Base-by-base conservation (phyloP, 92 coral and sea anemone genomes). In the Actinostola sp. region DNA sequence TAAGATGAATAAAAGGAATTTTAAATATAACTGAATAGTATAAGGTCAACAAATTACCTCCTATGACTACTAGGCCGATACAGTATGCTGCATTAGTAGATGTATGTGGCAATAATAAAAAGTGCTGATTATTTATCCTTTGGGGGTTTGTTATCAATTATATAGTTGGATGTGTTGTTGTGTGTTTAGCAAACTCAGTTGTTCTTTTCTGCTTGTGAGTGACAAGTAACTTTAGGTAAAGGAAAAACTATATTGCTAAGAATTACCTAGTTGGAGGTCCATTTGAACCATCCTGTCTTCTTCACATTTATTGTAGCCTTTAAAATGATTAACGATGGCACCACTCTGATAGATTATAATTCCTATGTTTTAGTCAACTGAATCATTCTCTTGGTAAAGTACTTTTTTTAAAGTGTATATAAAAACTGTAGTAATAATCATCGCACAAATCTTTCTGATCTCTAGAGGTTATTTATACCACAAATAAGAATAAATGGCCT, bases 61-160 rank as follows among this genome's bases (percentile, higher is more conserved):
- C 38, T 13, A n/a, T 42, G 49, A 32, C 44, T 68, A 35, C 61
- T 50, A 26, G 10, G 51, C 72, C 17, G 26, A 6, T 29, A 25
- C 45, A 68, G 50, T 21, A n/a, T n/a, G 45, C 45, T 68, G 46
- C n/a, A n/a, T n/a, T n/a, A n/a, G 45, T 10, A n/a, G 62, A 33
- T 68, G 46, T 50, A 68, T 50, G 42, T 68, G 73, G 74, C 63
- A 33, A 51, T 51, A 51, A 68, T 46, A 66, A 66, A n/a, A 48
- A 68, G 62, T 50, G 61, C 74, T 68, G 74, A 68, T 68, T 68
- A 68, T 68, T 68, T 68, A 68, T 68, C 74, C 25, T 49, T 66
- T 68, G 16, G 74, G 74, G 74, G n/a, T n/a, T 67, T 68, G 74
- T 68, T 68, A 68, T 49, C 29, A 68, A 66, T 25, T 35, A 49